Conservation (phyloP, 2,888 invertebrate genomes). For the Spodoptera exigua region DNA sequence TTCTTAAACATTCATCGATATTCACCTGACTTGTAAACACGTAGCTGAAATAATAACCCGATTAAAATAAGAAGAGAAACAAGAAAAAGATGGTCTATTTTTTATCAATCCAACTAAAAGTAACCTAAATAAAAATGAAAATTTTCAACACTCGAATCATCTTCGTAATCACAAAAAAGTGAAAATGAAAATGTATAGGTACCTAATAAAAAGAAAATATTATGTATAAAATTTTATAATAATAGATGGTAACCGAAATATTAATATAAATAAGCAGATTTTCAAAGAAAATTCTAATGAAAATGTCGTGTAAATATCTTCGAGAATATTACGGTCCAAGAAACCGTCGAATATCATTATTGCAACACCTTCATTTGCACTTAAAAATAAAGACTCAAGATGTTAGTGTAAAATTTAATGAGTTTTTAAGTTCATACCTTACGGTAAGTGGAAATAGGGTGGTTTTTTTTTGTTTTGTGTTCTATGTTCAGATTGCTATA, state of each 20-base stretch:
- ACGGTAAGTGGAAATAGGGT: slow-evolving; percentile 7
- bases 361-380: slow-evolving; percentile 44
- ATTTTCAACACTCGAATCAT: neutral
- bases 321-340: slow-evolving; percentile 24
- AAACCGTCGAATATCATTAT: slow-evolving; percentile 36
- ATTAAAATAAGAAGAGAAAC: no score
- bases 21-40: no score
- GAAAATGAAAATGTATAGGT: neutral
- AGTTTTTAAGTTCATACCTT: slow-evolving; percentile 33
- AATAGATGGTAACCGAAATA: slow-evolving; percentile 2
- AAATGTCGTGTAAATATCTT: slow-evolving; percentile 25
- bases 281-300: slow-evolving; percentile 20
- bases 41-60: no score
- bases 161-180: no score
- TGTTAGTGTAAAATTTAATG: slow-evolving; percentile 36
- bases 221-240: slow-evolving; percentile 3
- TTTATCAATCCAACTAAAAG: neutral
- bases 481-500: neutral
- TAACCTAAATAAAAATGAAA: neutral
- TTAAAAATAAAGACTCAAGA: slow-evolving; percentile 48
- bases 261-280: slow-evolving; percentile 14
- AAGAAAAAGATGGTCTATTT: no score
- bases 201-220: slow-evolving; percentile 5
- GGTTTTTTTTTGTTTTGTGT: neutral
- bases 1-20: no score